These are phyloP conservation scores for Forbesichthys papilliferus DNA, from an alignment of 2,113 vertebrate genomes.

Conservation along the genomic window DNA sequence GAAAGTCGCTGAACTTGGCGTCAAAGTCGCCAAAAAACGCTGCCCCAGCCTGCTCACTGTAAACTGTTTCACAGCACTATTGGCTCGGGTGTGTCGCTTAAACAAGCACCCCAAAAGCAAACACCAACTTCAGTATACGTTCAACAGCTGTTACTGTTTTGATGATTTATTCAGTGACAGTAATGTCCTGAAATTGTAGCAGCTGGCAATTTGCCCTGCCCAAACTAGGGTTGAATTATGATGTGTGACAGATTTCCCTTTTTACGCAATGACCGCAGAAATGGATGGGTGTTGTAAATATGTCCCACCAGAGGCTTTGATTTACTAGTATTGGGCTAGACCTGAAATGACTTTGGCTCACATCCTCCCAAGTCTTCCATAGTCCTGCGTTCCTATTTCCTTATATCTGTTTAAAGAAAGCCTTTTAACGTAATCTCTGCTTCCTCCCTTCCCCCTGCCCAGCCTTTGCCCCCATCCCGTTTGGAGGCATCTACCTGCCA, in stretches of 20 bases:
- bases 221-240: not conserved
- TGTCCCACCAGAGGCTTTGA: not conserved
- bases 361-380: not conserved
- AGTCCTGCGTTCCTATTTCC: not conserved
- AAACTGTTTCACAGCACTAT: too few species aligned
- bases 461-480: conserved; percentile 97
- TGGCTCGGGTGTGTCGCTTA: not conserved
- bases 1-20: too few species aligned
- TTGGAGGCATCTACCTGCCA: conserved; percentile 95
- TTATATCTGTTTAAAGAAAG: conserved; percentile 1
- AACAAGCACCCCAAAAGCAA: conserved; percentile 6
- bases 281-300: not conserved
- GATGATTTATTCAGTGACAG: not conserved
- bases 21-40: too few species aligned
- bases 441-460: conserved; percentile 9
- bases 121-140: not conserved
- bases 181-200: not conserved
- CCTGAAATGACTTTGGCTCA: conserved; percentile 1
- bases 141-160: not conserved
- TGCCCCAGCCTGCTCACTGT: too few species aligned
- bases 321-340: not conserved
- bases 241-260: not conserved
- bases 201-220: conserved; percentile 3
- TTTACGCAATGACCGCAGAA: not conserved
- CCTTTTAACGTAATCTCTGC: not conserved